Evolutionary conservation across 2,113 vertebrate genomes (phyloP).

Genomic region (Irena cyanogastra): DNA sequence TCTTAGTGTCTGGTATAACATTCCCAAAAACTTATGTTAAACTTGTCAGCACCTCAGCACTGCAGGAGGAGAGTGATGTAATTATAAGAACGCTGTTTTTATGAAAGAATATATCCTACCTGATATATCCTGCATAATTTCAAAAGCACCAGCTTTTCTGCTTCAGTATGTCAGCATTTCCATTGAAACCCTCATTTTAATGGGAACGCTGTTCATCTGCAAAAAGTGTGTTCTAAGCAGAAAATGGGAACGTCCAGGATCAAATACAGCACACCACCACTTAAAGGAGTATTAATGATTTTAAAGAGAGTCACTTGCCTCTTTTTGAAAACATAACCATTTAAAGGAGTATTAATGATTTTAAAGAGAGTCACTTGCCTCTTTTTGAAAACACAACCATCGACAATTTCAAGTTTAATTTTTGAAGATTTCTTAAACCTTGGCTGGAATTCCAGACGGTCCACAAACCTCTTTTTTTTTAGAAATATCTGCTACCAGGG

Average conservation of each 20-base stretch:
- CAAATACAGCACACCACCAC: background rate
- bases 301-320: background rate
- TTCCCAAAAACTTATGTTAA: background rate
- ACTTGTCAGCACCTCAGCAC: background rate
- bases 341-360: background rate
- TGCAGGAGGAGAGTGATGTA: background rate
- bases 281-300: background rate
- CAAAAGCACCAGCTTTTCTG: background rate
- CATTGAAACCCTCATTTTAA: conserved; percentile 31
- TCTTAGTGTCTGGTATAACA: background rate
- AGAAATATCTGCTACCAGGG: background rate
- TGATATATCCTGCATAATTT: background rate
- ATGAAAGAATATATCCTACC: background rate
- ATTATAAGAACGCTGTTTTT: background rate
- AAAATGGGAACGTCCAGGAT: background rate
- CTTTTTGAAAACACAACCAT: background rate
- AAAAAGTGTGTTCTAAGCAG: conserved; percentile 33
- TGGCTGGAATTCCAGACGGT: background rate
- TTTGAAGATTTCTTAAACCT: background rate
- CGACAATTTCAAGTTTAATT: background rate
- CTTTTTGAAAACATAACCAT: background rate
- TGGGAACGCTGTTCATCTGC: conserved; percentile 22
- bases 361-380: background rate
- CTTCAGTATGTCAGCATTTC: conserved; percentile 43
- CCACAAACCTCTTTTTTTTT: background rate